Percentiles rank a stretch among this genome's conserved stretches.
phyloP scores from a whole-genome alignment of 1,140 invertebrate genomes.

The Paraescarpia echinospica region DNA sequence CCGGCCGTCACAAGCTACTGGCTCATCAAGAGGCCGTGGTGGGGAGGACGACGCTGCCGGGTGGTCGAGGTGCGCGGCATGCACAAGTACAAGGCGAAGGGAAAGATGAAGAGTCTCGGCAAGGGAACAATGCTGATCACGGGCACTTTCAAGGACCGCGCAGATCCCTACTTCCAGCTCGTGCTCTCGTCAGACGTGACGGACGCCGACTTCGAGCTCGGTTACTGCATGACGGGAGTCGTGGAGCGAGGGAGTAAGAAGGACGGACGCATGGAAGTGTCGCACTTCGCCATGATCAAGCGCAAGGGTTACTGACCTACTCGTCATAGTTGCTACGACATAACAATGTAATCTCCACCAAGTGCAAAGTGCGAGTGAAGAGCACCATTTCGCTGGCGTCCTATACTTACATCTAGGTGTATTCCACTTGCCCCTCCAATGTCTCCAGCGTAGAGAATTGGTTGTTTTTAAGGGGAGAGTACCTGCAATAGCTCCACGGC shows the following conservation, averaged over 20 bases:
- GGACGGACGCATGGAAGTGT: conserved; percentile 77
- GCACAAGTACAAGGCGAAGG: conserved; percentile 75
- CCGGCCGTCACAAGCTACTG: conserved; percentile 82
- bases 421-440: neutral
- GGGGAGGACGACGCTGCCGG: conserved; percentile 77
- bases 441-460: neutral
- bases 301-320: conserved; percentile 60
- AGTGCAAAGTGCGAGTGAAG: conserved; percentile 5
- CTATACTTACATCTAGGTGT: neutral
- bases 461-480: neutral
- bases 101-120: conserved; percentile 77
- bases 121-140: conserved; percentile 76
- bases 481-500: neutral
- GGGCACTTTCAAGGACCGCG: conserved; percentile 73
- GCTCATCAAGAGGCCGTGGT: conserved; percentile 84
- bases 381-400: too few relatives aligned
- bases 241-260: conserved; percentile 77
- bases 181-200: conserved; percentile 76
- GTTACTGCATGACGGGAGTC: conserved; percentile 83
- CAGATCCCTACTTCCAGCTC: conserved; percentile 62
- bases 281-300: conserved; percentile 81
- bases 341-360: neutral
- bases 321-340: too few relatives aligned
- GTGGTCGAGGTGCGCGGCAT: conserved; percentile 76
- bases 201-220: conserved; percentile 82